phyloP scores from a whole-genome alignment of 2,113 vertebrate genomes.

The Phoxinus phoxinus region DNA sequence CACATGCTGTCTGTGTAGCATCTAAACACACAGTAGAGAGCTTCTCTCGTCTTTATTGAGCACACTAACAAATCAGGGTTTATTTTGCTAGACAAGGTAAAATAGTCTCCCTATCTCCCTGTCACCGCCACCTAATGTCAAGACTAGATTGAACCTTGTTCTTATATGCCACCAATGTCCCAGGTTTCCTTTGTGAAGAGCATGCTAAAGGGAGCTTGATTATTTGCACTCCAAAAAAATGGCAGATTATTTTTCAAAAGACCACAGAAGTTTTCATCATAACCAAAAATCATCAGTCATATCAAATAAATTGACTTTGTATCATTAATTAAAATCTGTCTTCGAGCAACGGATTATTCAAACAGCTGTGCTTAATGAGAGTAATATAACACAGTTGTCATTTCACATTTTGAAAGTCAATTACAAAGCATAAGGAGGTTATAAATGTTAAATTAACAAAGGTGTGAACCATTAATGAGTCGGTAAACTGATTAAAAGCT shows the following conservation, averaged over 20 bases:
- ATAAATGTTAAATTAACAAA: conserved; percentile 42
- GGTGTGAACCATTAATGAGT: conserved; percentile 42
- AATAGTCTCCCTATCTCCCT: conserved; percentile 43
- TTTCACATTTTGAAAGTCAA: conserved; percentile 41
- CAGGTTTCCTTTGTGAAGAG: conserved; percentile 10
- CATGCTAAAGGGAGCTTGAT: not conserved
- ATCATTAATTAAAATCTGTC: conserved; percentile 25
- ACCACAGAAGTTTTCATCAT: not conserved
- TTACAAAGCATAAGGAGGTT: conserved; percentile 31
- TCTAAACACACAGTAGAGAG: not conserved
- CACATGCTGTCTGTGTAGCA: not conserved
- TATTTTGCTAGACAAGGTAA: conserved; percentile 29
- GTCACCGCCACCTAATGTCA: conserved; percentile 21
- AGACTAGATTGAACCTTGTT: not conserved
- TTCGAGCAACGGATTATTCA: conserved; percentile 2
- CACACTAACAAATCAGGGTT: not conserved
- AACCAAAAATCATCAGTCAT: conserved; percentile 24
- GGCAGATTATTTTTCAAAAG: not conserved
- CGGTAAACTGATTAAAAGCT: conserved; percentile 38
- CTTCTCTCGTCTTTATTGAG: not conserved
- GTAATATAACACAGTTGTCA: conserved; percentile 34
- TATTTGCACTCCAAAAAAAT: not conserved
- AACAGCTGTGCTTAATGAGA: conserved; percentile 39
- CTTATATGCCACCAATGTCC: not conserved
- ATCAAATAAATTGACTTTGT: conserved; percentile 9